Evolutionary conservation across 1,140 invertebrate genomes (phyloP), one percentile per base, ranked within the genome.

Genomic region (Alviniconcha marisindica): DNA sequence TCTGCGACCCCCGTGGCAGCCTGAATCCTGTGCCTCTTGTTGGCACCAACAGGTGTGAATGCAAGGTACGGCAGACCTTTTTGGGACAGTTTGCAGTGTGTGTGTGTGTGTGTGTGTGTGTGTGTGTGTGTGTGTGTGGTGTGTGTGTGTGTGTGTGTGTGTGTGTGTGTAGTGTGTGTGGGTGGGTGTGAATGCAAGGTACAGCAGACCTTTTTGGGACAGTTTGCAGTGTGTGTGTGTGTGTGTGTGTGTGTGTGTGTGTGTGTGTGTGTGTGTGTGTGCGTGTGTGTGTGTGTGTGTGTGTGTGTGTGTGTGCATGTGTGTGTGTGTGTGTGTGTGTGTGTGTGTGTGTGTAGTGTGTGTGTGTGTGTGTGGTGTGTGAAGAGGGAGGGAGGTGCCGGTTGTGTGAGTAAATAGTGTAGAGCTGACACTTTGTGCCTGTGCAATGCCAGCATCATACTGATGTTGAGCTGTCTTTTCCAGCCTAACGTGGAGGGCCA

Each of bases 1-100:
- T 82, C n/a, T 91, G 90, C 88, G 90, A 91, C 73, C 80, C 84
- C 15, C 81, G 90, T 77, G 90, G 90, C 33, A 91, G 90, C 81
- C n/a, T 86, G 71, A 80, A 81, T 12, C 66, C 83, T 66, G 36
- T 80, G 40, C 78, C 78, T 2, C 33, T 28, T 15, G n/a, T 66
- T 48, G 54, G 31, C n/a, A 88, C 88, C 51, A 74, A 77, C 14
- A 71, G 60, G 15, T 89, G 88, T 77, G 44, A 69, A 2, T 89
- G 88, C 77, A 86, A 84, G 84, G 88, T 86, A 42, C 7, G 63
- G 18, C 0, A 66, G 28, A 66, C 28, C 63, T 66, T 28, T 31
- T 33, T 12, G 5, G 7, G 48, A 51, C 21, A 12, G 48, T 21
- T 51, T 5, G 5, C 21, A 24, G 21, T 60, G 1, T 60, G 28